Conservation (phyloP, 2,888 invertebrate species). For the Lysandra bellargus region DNA sequence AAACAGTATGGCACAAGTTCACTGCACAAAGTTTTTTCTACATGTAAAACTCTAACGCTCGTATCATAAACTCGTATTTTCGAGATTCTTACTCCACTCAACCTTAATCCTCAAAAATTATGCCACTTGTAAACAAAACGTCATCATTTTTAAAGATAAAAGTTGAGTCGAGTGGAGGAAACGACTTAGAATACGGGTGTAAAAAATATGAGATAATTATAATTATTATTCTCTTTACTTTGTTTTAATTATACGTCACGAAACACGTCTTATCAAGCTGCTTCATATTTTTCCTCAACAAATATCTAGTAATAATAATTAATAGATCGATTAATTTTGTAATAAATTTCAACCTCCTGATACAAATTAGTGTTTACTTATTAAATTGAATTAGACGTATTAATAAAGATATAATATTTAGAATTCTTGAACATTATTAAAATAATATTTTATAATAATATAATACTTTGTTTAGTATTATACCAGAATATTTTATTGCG, state of each 20-base stretch:
- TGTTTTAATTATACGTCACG: background rate
- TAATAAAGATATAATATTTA: background rate
- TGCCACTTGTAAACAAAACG: no score
- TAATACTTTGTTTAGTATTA: background rate
- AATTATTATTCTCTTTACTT: no score
- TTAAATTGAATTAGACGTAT: background rate
- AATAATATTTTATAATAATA: background rate
- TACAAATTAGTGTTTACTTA: constrained; percentile 6
- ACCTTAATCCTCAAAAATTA: no score
- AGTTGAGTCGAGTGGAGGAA: no score
- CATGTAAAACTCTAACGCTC: no score
- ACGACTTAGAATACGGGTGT: no score
- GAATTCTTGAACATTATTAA: background rate
- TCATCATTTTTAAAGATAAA: no score
- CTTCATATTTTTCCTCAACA: background rate
- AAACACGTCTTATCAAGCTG: background rate
- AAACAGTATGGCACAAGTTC: background rate
- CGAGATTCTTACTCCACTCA: no score
- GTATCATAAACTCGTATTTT: no score
- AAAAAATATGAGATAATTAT: no score
- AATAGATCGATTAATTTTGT: background rate
- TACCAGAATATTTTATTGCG: background rate
- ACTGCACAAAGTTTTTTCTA: background rate
- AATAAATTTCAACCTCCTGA: background rate
- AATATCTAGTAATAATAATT: background rate